Conservation (phyloP, 2,888 invertebrate genomes). For the Drosophila paranaensis region DNA sequence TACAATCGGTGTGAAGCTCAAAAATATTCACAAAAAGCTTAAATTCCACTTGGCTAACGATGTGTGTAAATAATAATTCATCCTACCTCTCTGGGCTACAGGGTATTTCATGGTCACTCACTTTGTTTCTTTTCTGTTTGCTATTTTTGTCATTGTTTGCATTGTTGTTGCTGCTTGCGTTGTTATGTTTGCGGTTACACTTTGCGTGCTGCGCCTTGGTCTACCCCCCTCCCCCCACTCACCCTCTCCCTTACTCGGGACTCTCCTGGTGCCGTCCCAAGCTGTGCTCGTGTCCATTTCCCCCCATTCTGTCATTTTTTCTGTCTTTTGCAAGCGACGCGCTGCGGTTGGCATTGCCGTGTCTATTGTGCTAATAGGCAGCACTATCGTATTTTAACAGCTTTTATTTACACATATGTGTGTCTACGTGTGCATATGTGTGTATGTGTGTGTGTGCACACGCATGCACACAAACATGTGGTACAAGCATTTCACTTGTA, state of each 20-base stretch:
- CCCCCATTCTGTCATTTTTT: slow-evolving; percentile 28
- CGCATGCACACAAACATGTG: slow-evolving; percentile 24
- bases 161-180: slow-evolving; percentile 63
- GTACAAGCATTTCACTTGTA: slow-evolving; percentile 51
- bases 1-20: background rate
- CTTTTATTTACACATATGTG: slow-evolving; percentile 69
- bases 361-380: slow-evolving; percentile 79
- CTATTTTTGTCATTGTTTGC: slow-evolving; percentile 57
- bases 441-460: slow-evolving; percentile 5
- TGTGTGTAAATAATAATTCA: background rate
- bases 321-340: slow-evolving; percentile 63
- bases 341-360: slow-evolving; percentile 57
- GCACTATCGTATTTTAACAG: slow-evolving; percentile 81
- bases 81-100: background rate
- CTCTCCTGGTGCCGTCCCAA: slow-evolving; percentile 3
- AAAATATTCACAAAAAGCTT: background rate
- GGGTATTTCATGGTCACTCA: slow-evolving; percentile 25
- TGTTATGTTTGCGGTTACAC: slow-evolving; percentile 80
- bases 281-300: slow-evolving; percentile 15
- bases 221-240: slow-evolving; percentile 3
- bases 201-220: slow-evolving; percentile 66
- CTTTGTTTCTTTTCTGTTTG: slow-evolving; percentile 31
- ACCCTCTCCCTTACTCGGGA: background rate
- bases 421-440: background rate
- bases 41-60: too few species aligned